A percentile compares a stretch with the other conserved stretches of the same genome.
Conservation (phyloP, 2,113 vertebrate species). For the Dasyprocta punctata region DNA sequence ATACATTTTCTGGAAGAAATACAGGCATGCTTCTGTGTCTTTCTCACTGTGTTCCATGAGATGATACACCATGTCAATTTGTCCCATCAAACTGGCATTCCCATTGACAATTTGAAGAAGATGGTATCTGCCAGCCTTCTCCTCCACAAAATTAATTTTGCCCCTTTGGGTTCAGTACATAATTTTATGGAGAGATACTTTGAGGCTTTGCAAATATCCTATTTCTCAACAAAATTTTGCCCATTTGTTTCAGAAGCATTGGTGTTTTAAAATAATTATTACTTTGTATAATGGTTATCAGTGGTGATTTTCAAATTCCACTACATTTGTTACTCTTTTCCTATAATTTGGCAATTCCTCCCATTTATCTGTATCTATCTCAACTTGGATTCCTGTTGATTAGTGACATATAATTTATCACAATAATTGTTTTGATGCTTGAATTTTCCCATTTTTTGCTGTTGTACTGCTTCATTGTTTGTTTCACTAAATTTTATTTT, state of each 20-base stretch:
- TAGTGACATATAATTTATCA: too few relatives aligned
- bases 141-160: neutral
- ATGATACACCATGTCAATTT: rapidly evolving
- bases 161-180: neutral
- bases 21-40: neutral
- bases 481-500: neutral
- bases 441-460: neutral
- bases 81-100: neutral
- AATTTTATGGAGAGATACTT: neutral
- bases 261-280: neutral
- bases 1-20: neutral
- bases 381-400: neutral
- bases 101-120: neutral
- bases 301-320: neutral
- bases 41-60: neutral
- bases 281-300: neutral
- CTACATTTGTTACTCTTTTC: neutral
- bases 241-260: neutral
- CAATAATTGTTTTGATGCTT: neutral
- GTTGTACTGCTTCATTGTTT: neutral
- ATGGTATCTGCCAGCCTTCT: neutral
- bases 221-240: neutral
- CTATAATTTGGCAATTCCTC: neutral
- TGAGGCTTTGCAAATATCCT: neutral
- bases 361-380: neutral